Percentiles rank a stretch among this genome's conserved stretches.
These are phyloP conservation scores for Drosophila kokeensis DNA, from an alignment of 2,888 invertebrate species.

Conservation along the genomic window DNA sequence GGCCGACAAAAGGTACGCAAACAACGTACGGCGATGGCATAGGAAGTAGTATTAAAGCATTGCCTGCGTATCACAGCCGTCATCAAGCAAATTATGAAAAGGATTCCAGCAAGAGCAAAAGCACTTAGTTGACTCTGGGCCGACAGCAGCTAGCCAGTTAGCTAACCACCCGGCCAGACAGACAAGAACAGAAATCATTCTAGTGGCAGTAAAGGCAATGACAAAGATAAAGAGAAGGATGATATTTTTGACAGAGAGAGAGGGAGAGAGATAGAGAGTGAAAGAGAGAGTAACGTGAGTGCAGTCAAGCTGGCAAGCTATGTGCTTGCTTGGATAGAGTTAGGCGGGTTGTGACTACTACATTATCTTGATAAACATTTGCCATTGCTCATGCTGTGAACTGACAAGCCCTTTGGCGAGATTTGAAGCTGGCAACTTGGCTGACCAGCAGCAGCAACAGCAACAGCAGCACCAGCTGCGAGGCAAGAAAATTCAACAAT, in stretches of 20 bases:
- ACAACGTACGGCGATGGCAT: conserved; percentile 12
- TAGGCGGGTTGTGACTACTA: conserved; percentile 70
- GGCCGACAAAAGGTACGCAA: conserved; percentile 55
- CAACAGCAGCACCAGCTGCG: not conserved
- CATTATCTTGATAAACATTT: conserved; percentile 75
- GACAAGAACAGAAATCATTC: conserved; percentile 52
- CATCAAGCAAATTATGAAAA: conserved; percentile 77
- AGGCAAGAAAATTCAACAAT: conserved; percentile 48
- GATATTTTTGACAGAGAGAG: not conserved
- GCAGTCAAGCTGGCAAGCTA: conserved; percentile 56
- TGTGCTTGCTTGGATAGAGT: conserved; percentile 32
- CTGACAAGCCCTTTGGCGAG: conserved; percentile 32
- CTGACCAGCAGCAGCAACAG: conserved; percentile 25
- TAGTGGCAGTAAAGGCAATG: conserved; percentile 58
- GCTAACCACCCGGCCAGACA: conserved; percentile 13
- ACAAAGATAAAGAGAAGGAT: conserved; percentile 31
- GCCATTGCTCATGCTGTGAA: conserved; percentile 46
- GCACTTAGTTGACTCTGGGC: conserved; percentile 44
- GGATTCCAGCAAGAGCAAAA: conserved; percentile 34
- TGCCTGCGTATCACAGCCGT: conserved; percentile 59
- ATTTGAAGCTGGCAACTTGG: conserved; percentile 28
- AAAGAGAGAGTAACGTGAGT: conserved; percentile 62
- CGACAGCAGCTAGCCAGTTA: conserved; percentile 21
- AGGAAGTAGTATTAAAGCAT: conserved; percentile 52
- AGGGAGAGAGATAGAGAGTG: conserved; percentile 16